These are phyloP conservation scores for Paramacrobiotus metropolitanus DNA, from an alignment of 1,140 invertebrate genomes.

Conservation along the genomic window DNA sequence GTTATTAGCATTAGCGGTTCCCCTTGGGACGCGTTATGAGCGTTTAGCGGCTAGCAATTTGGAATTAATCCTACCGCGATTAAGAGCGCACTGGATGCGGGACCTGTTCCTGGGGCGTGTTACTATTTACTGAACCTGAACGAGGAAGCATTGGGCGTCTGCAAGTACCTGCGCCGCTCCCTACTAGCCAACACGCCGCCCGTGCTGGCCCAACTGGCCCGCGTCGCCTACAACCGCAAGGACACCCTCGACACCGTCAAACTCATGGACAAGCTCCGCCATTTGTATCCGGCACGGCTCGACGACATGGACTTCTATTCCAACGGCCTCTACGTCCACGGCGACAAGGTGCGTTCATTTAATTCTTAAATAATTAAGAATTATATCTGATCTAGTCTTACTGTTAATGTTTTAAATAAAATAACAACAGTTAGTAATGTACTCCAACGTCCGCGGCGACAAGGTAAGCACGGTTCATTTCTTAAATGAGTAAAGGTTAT, in stretches of 20 bases:
- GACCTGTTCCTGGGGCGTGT: neutral
- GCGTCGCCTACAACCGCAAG: neutral
- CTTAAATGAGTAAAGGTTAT: too few species aligned
- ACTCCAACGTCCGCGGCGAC: too few species aligned
- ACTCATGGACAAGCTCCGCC: neutral
- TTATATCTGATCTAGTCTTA: too few species aligned
- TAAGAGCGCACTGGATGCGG: neutral
- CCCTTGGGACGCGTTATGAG: too few species aligned
- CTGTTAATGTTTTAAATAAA: too few species aligned
- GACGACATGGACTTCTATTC: constrained; percentile 4
- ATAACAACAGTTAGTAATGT: too few species aligned
- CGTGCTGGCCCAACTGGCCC: neutral
- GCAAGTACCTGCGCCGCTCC: neutral
- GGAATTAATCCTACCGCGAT: neutral
- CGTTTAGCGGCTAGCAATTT: neutral
- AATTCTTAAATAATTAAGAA: too few species aligned
- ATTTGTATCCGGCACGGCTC: neutral
- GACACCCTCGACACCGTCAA: neutral
- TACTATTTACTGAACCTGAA: neutral
- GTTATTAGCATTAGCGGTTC: too few species aligned
- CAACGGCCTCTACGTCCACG: neutral
- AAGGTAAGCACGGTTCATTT: too few species aligned
- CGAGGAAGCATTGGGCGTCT: neutral
- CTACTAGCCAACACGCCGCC: neutral
- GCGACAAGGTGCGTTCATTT: constrained; percentile 3